These are phyloP conservation scores for Cirrhinus mrigala DNA, from an alignment of 2,797 vertebrate species.

Conservation along the genomic window DNA sequence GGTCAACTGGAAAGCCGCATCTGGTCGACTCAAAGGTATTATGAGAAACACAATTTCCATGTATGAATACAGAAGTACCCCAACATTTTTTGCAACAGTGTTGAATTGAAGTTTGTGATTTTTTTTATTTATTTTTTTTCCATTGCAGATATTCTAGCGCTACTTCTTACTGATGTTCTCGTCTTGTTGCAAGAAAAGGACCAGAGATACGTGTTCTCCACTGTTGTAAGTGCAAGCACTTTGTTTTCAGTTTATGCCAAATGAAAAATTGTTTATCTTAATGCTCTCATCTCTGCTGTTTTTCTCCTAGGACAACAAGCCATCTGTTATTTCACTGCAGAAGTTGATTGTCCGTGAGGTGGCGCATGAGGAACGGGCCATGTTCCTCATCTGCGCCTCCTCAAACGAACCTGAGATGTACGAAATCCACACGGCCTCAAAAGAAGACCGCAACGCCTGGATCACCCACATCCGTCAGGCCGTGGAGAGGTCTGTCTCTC, in stretches of 20 bases:
- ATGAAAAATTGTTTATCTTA: not conserved
- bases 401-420: constrained; percentile 88
- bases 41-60: no score
- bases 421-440: constrained; percentile 85
- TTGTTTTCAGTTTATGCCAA: not conserved
- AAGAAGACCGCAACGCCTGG: constrained; percentile 87
- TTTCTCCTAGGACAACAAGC: constrained; percentile 82
- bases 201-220: constrained; percentile 91
- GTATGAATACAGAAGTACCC: not conserved
- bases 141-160: constrained; percentile 88
- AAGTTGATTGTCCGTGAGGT: constrained; percentile 90
- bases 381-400: constrained; percentile 90
- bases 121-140: no score
- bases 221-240: constrained; percentile 84
- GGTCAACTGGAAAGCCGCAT: constrained; percentile 92
- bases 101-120: not conserved
- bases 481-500: constrained; percentile 79
- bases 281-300: not conserved
- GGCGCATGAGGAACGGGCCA: constrained; percentile 87
- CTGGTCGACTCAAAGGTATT: constrained; percentile 93
- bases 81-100: not conserved
- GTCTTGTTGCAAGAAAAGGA: constrained; percentile 96
- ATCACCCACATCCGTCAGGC: constrained; percentile 85
- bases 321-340: constrained; percentile 84
- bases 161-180: constrained; percentile 91